phyloP scores from a whole-genome alignment of 2,113 vertebrate genomes.

The Phylloscopus whistleri region DNA sequence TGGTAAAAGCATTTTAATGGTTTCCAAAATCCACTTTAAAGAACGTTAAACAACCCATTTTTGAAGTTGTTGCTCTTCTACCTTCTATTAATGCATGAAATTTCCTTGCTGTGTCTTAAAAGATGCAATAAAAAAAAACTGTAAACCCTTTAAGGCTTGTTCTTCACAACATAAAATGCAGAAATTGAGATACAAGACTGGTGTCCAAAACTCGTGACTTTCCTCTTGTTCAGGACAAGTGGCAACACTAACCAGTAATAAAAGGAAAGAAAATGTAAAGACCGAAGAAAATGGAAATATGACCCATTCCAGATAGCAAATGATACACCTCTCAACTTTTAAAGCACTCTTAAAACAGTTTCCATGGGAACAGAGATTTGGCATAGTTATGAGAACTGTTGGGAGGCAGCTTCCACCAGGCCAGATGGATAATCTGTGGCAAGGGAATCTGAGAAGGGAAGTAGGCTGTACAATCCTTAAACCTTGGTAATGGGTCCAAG shows the following conservation, averaged over 20 bases:
- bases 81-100: neutral
- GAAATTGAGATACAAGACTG: neutral
- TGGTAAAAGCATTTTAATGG: neutral
- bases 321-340: conserved; percentile 34
- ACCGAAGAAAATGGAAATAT: neutral
- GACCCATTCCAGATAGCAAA: conserved; percentile 8
- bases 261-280: neutral
- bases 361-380: conserved; percentile 72
- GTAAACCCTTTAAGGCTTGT: neutral
- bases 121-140: neutral
- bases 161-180: neutral
- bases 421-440: conserved; percentile 64
- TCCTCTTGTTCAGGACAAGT: neutral
- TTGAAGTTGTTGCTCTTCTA: neutral
- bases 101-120: neutral
- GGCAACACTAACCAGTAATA: neutral
- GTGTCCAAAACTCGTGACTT: neutral
- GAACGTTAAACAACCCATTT: neutral
- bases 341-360: conserved; percentile 62
- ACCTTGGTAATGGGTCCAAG: conserved; percentile 41
- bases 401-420: conserved; percentile 45
- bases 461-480: conserved; percentile 25
- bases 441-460: conserved; percentile 21
- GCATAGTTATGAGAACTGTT: conserved; percentile 57
- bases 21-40: neutral